Base-by-base conservation (phyloP, 2,113 vertebrate genomes). In the Mustelus asterias region DNA sequence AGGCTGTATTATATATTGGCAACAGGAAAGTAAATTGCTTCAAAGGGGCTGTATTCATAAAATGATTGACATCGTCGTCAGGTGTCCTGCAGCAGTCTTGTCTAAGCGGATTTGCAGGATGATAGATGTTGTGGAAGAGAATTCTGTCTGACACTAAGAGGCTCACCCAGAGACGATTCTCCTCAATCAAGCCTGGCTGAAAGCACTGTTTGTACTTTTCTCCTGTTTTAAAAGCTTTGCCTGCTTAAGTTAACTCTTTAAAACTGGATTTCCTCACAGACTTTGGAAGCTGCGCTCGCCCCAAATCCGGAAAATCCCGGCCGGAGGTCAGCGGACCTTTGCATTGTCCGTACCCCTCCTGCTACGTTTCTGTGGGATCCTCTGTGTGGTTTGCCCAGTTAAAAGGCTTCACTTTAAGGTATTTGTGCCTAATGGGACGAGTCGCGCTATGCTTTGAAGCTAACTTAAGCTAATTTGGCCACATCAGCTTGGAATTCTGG, bases 1-100 rank as follows among this genome's bases (percentile, higher is more conserved):
- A 96, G 96, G 96, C 96, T 97, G 96, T 90, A 90, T 95, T 96
- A 96, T 96, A 41, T 41, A 96, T 96, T 97, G 97, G 96, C 97
- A 97, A 97, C 96, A 97, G 96, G 96, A 97, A 97, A 96, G 96
- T 94, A 97, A 97, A 97, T 95, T 89, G 96, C 85, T 96, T 95
- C 96, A 96, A 97, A 97, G 78, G 95, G 95, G 96, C 95, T 96
- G 48, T 76, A 69, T 96, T 96, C 96, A 80, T 95, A 65, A 65
- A 96, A 96, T 97, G 97, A 97, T 96, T 97, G 97, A 97, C 97
- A 97, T 72, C 67, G 96, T 96, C 96, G 26, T 97, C 96, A 97
- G 96, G 96, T 95, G 70, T 96, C 96, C 96, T 96, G 65, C 93
- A 72, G 95, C 95, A 96, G 96, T 96, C 96, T 96, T 97, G 96